Conservation (phyloP, 2,113 vertebrate species). For the Pangasianodon gigas region DNA sequence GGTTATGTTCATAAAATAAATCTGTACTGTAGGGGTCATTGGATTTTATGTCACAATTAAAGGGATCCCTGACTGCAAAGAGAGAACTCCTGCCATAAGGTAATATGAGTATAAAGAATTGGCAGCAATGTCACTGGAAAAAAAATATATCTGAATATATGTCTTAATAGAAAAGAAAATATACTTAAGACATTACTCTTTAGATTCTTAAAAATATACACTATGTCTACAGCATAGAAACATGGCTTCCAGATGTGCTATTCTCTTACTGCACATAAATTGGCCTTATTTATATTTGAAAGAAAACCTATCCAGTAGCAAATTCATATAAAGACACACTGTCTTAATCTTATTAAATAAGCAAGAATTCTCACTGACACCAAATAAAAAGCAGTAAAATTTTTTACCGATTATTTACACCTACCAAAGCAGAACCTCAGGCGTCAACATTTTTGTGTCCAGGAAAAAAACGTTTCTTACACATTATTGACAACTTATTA, state of each 20-base stretch:
- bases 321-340: constrained; percentile 14
- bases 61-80: neutral
- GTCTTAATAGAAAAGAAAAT: constrained; percentile 12
- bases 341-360: neutral
- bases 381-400: neutral
- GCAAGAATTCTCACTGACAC: neutral
- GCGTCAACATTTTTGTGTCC: neutral
- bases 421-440: constrained; percentile 16
- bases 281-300: neutral
- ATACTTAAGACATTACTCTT: constrained; percentile 8
- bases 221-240: constrained; percentile 18
- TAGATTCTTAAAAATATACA: constrained; percentile 23
- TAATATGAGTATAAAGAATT: constrained; percentile 16
- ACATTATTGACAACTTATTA: constrained; percentile 17
- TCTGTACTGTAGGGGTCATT: neutral
- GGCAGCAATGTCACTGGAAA: neutral
- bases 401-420: constrained; percentile 21
- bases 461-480: neutral
- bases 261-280: constrained; percentile 21
- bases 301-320: neutral
- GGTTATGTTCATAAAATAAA: neutral
- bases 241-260: constrained; percentile 12
- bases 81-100: neutral
- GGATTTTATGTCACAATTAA: neutral
- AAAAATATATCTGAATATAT: constrained; percentile 8